Evolutionary conservation across 1,140 invertebrate genomes (phyloP).

Genomic region (Drosophila lini): DNA sequence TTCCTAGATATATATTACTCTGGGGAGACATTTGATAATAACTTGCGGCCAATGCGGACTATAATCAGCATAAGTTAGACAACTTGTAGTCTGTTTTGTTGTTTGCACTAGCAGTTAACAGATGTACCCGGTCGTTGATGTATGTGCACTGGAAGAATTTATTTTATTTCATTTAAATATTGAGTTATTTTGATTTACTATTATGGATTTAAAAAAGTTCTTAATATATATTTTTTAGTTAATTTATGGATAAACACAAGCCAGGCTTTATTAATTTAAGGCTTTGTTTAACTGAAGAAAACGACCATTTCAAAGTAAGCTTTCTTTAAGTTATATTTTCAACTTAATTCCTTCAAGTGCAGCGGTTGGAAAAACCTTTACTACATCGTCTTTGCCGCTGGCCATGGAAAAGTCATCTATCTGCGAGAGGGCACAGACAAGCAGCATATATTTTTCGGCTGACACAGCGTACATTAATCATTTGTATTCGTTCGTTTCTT

Average conservation of each 20-base stretch:
- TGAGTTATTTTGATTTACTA: too few relatives aligned
- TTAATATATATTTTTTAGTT: too few relatives aligned
- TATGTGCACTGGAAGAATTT: conserved; percentile 6
- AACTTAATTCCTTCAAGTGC: not conserved
- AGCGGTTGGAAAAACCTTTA: conserved; percentile 17
- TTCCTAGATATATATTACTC: conserved; percentile 72
- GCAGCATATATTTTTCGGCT: conserved; percentile 73
- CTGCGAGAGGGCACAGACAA: conserved; percentile 47
- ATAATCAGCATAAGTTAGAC: conserved; percentile 79
- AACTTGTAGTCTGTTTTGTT: conserved; percentile 55
- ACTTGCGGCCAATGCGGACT: conserved; percentile 74
- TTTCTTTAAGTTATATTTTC: not conserved
- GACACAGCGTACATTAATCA: conserved; percentile 77
- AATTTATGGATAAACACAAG: too few relatives aligned
- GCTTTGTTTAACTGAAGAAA: too few relatives aligned
- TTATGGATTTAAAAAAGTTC: too few relatives aligned
- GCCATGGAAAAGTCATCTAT: conserved; percentile 35
- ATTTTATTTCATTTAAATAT: not conserved
- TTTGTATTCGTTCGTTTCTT: conserved; percentile 51
- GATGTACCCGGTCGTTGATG: conserved; percentile 16
- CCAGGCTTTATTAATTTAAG: too few relatives aligned
- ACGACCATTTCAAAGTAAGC: too few relatives aligned
- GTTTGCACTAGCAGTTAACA: conserved; percentile 41
- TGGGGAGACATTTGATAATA: conserved; percentile 81
- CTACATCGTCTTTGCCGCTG: conserved; percentile 31